A percentile compares a stretch with the other conserved stretches of the same genome.
phyloP scores from a whole-genome alignment of 2,797 vertebrate species.

The Triplophysa bombifrons region DNA sequence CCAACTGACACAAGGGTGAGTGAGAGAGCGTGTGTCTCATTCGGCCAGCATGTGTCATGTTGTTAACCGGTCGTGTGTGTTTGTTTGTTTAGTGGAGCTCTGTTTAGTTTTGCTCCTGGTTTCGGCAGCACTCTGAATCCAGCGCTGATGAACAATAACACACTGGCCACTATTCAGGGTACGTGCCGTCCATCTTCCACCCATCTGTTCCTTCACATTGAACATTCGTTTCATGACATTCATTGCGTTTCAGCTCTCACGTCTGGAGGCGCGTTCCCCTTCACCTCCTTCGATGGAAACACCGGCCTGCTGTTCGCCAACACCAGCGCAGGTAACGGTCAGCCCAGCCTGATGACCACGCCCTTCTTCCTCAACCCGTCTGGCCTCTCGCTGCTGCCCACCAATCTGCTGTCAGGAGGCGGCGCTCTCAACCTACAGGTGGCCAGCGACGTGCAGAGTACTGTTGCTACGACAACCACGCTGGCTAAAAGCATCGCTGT shows the following conservation, averaged over 20 bases:
- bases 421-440: slow-evolving; percentile 84
- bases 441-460: slow-evolving; percentile 79
- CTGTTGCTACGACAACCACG: slow-evolving; percentile 73
- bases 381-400: slow-evolving; percentile 86
- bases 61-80: not conserved
- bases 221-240: not conserved
- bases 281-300: slow-evolving; percentile 84
- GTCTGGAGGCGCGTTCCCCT: slow-evolving; percentile 84
- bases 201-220: not conserved
- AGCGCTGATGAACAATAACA: slow-evolving; percentile 86
- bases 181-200: slow-evolving; percentile 53
- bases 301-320: slow-evolving; percentile 56
- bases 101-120: slow-evolving; percentile 85
- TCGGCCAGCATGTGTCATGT: not conserved
- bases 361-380: slow-evolving; percentile 87
- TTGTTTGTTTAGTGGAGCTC: slow-evolving; percentile 78
- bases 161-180: slow-evolving; percentile 90
- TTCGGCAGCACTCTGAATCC: slow-evolving; percentile 84
- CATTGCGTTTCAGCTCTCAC: slow-evolving; percentile 77
- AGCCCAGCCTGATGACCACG: slow-evolving; percentile 80
- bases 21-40: not conserved
- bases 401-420: slow-evolving; percentile 82
- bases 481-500: slow-evolving; percentile 80
- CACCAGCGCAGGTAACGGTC: slow-evolving; percentile 28
- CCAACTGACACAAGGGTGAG: slow-evolving; percentile 84